Percentiles rank a stretch among this genome's conserved stretches.
phyloP scores from a whole-genome alignment of 2,797 vertebrate genomes.

The Lepus oiostolus region DNA sequence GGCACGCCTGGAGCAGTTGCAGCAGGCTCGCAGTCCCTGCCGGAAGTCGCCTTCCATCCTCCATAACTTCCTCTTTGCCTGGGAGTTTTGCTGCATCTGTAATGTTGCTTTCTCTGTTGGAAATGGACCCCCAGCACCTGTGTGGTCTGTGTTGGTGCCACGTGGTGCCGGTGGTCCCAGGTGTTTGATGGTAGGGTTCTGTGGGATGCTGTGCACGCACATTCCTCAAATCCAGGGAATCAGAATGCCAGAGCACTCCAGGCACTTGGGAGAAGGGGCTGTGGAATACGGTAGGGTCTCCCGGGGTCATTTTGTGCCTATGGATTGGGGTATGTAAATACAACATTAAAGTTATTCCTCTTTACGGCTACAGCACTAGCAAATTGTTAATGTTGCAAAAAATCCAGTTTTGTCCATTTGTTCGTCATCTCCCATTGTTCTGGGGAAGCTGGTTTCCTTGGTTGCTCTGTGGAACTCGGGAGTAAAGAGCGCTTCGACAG shows the following conservation, averaged over 20 bases:
- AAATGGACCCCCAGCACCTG: not conserved
- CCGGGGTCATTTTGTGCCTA: not conserved
- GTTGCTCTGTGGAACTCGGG: constrained; percentile 26
- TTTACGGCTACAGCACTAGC: not conserved
- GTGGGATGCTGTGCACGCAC: not conserved
- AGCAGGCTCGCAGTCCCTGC: no score
- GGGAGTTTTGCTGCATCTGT: no score
- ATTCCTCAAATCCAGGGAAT: not conserved
- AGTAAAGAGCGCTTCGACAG: not conserved
- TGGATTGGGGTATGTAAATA: not conserved
- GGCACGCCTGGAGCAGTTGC: no score
- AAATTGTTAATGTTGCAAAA: not conserved
- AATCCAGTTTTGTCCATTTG: not conserved
- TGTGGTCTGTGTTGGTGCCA: no score
- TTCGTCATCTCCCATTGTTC: not conserved
- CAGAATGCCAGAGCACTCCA: not conserved
- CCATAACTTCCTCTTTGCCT: no score
- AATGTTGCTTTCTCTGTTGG: no score
- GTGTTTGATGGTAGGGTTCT: not conserved
- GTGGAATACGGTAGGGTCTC: not conserved
- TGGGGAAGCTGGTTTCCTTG: not conserved
- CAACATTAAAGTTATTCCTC: not conserved
- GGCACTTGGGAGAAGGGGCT: not conserved
- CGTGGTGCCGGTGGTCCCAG: not conserved
- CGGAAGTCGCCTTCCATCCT: no score